A percentile compares a stretch with the other conserved stretches of the same genome.
Evolutionary conservation across 2,888 invertebrate genomes (phyloP).

Genomic region (Cabera pusaria): DNA sequence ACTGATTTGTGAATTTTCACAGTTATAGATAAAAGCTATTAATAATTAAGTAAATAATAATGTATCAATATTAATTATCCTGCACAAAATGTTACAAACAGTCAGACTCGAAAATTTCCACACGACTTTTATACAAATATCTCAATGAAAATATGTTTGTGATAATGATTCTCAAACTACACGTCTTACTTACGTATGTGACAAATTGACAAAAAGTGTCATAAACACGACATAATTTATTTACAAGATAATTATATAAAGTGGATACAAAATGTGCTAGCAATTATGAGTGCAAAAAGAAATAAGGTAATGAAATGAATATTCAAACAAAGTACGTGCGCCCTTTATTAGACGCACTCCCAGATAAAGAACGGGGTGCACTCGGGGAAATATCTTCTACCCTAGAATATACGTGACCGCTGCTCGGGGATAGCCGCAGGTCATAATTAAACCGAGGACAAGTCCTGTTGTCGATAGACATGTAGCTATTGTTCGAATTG

Average conservation of each 20-base stretch:
- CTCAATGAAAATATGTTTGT: slow-evolving; percentile 54
- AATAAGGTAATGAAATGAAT: slow-evolving; percentile 34
- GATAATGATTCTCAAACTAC: slow-evolving; percentile 29
- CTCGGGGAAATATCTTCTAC: slow-evolving; percentile 77
- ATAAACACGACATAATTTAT: slow-evolving; percentile 42
- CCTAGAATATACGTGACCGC: slow-evolving; percentile 80
- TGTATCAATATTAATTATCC: too few relatives aligned
- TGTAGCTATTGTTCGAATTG: slow-evolving; percentile 87
- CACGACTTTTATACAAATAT: slow-evolving; percentile 69
- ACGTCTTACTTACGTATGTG: slow-evolving; percentile 69
- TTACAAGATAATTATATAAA: slow-evolving; percentile 46
- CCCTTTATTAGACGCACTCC: slow-evolving; percentile 62
- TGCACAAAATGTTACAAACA: slow-evolving; percentile 59
- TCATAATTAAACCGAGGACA: slow-evolving; percentile 83
- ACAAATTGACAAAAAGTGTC: slow-evolving; percentile 67
- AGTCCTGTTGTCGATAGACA: slow-evolving; percentile 84
- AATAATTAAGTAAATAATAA: slow-evolving; percentile 47
- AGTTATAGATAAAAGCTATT: slow-evolving; percentile 54
- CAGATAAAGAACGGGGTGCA: slow-evolving; percentile 65
- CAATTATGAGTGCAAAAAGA: slow-evolving; percentile 41
- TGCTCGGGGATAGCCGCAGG: slow-evolving; percentile 78
- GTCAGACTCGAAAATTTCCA: slow-evolving; percentile 73
- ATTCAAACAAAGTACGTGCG: slow-evolving; percentile 78
- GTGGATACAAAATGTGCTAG: slow-evolving; percentile 43
- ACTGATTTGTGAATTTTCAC: slow-evolving; percentile 55